Conservation (phyloP, 2,113 vertebrate genomes). For the Cephalopholis sonnerati region DNA sequence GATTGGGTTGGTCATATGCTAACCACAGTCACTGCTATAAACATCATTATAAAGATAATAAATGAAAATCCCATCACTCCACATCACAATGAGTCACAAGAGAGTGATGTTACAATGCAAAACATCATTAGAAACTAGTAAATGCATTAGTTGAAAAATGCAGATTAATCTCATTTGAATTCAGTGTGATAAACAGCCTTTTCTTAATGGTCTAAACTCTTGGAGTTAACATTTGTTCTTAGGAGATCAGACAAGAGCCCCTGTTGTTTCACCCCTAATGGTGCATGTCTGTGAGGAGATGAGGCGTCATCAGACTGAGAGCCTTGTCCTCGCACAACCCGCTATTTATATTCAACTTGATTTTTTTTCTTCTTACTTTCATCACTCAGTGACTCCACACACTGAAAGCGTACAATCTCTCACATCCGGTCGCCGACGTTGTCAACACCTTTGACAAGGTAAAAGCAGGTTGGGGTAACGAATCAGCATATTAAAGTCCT, state of each 20-base stretch:
- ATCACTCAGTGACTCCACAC: not conserved
- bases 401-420: not conserved
- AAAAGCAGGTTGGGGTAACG: slow-evolving; percentile 36
- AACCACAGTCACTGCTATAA: not conserved
- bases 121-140: slow-evolving; percentile 33
- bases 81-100: not conserved
- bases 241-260: slow-evolving; percentile 39
- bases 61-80: slow-evolving; percentile 18
- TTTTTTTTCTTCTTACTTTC: not conserved
- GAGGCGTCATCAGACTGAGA: slow-evolving; percentile 24
- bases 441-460: slow-evolving; percentile 38
- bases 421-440: slow-evolving; percentile 4
- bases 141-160: not conserved
- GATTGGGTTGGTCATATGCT: not conserved
- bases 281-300: slow-evolving; percentile 56
- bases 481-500: slow-evolving; percentile 32
- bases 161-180: slow-evolving; percentile 39
- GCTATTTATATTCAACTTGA: not conserved
- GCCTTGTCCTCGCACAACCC: slow-evolving; percentile 27
- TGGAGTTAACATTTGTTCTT: slow-evolving; percentile 53
- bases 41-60: not conserved
- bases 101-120: slow-evolving; percentile 27
- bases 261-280: slow-evolving; percentile 65
- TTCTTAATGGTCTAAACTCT: slow-evolving; percentile 51
- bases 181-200: slow-evolving; percentile 38